A percentile compares a stretch with the other conserved stretches of the same genome.
phyloP scores from a whole-genome alignment of 2,797 vertebrate genomes.

The Neosilurus mollespiculum region DNA sequence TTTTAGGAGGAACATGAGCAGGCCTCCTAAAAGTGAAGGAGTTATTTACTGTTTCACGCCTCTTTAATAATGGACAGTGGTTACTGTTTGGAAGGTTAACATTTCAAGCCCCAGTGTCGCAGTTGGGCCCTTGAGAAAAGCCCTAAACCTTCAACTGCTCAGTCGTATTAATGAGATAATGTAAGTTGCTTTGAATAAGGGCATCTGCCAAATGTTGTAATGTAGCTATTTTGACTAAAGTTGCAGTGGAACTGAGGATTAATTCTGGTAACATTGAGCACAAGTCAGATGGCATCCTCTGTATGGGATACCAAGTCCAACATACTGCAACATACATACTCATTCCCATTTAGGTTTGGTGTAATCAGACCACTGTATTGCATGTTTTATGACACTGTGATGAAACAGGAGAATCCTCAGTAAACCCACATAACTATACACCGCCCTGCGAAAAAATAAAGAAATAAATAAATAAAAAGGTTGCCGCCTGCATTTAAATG shows the following conservation, averaged over 20 bases:
- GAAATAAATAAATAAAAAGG: too few species aligned
- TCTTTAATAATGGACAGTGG: neutral
- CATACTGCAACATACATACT: neutral
- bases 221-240: neutral
- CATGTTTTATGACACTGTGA: neutral
- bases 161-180: too few species aligned
- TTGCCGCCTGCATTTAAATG: too few species aligned
- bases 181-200: too few species aligned
- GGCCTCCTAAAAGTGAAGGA: neutral
- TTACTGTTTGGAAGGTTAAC: too few species aligned
- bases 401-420: neutral
- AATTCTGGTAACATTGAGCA: too few species aligned
- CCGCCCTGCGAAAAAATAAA: too few species aligned
- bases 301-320: neutral
- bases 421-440: neutral
- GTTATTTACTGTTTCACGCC: neutral
- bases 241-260: too few species aligned
- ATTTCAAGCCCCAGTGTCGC: too few species aligned
- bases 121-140: too few species aligned
- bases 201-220: too few species aligned
- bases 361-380: neutral
- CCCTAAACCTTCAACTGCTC: too few species aligned
- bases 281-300: neutral
- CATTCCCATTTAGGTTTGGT: neutral
- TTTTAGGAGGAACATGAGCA: constrained; percentile 45